Evolutionary conservation across 2,113 vertebrate genomes (phyloP).

Genomic region (Proterorhinus semilunaris): DNA sequence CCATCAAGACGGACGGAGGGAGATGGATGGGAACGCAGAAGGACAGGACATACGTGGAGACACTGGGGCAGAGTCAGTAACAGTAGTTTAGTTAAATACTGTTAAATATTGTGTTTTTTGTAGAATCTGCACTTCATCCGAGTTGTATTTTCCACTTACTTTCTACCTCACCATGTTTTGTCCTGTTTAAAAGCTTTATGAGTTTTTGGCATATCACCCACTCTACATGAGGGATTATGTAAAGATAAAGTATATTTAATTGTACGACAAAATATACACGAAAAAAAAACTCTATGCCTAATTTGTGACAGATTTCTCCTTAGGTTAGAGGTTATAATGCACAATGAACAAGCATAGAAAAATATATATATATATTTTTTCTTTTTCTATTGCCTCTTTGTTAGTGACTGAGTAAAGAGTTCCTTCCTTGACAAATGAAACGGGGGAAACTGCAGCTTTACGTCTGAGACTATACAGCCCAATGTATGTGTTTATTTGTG

Average conservation of each 20-base stretch:
- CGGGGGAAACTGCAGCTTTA: slow-evolving; percentile 11
- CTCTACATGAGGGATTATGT: not conserved
- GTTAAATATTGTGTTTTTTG: no score
- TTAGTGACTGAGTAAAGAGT: slow-evolving; percentile 11
- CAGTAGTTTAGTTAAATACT: not conserved
- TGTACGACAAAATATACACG: not conserved
- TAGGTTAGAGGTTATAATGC: not conserved
- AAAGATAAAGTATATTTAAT: not conserved
- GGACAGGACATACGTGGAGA: slow-evolving; percentile 36
- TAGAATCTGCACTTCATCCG: no score
- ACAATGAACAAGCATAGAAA: not conserved
- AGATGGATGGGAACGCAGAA: slow-evolving; percentile 43
- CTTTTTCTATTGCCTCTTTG: not conserved
- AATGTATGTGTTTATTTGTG: slow-evolving; percentile 35
- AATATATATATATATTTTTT: not conserved
- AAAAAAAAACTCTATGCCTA: not conserved
- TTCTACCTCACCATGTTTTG: no score
- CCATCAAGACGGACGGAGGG: slow-evolving; percentile 48
- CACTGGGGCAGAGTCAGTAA: slow-evolving; percentile 20
- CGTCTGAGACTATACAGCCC: slow-evolving; percentile 9
- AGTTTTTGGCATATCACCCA: not conserved
- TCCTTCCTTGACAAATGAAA: slow-evolving; percentile 32
- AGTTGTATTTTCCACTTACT: no score
- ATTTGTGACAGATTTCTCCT: not conserved
- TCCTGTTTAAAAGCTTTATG: no score